Base-by-base conservation (phyloP, 2,113 vertebrate species). In the Gobio gobio region DNA sequence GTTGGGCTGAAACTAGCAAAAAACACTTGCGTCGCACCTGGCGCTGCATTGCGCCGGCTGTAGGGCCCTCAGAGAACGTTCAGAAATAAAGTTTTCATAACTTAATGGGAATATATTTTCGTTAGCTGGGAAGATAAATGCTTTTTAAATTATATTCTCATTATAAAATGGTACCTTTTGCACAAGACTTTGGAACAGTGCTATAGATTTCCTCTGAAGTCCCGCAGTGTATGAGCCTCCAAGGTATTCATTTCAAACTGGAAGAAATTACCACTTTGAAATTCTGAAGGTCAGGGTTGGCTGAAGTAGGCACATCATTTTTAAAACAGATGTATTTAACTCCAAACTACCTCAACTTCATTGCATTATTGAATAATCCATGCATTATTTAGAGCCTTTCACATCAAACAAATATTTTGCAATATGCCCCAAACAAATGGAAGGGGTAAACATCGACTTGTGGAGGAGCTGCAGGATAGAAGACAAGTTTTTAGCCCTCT, bases 341-440 rank as follows among this genome's bases (percentile, higher is more conserved):
- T 93, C 91, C 92, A 88, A 94, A 93, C 90, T 93, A 92, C 94
- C 91, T 90, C 91, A 89, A 88, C 92, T 95, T 95, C 94, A 92
- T 88, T 96, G 94, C 95, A 96, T 96, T 97, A 97, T 97, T 96
- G 95, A 97, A 95, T 95, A 93, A 95, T 90, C 86, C 86, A 93
- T 96, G 92, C 95, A 96, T 97, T 94, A 97, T 97, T 96, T 92
- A 95, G 86, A 85, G 84, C 87, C 88, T 88, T 94, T 94, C 91
- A 85, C 94, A 94, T 94, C 89, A 95, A 95, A 95, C 92, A 93
- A 94, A 94, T 93, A 94, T 93, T 92, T 96, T 94, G 91, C 87
- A 93, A 95, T 94, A 88, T 87, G 91, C 87, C 94, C 91, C 90
- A 90, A 36, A 92, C 91, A 93, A 93, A 95, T 89, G 83, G 78